Evolutionary conservation across 1,140 invertebrate species (phyloP), one percentile per base, ranked within the genome.

Genomic region (Vollenhovia emeryi): DNA sequence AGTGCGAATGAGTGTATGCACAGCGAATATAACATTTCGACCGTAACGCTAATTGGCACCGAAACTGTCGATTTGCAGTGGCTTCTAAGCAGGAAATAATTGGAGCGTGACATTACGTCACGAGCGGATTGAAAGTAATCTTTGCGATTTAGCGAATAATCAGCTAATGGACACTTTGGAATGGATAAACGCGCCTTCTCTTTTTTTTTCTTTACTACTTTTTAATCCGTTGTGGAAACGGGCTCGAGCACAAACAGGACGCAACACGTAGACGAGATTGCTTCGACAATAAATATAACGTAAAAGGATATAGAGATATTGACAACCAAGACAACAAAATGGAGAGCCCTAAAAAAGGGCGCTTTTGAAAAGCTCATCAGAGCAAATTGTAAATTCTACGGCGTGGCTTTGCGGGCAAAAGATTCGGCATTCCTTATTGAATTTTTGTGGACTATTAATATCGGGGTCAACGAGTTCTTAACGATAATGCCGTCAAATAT

Each of bases 81-180:
- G 15, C 7, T 66, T 68, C 8, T 36, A 59, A 79, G 45, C 50
- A 79, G 52, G 21, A 79, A 79, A n/a, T 36, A 68, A 79, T 68
- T 68, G 79, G 64, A 8, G 40, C 48, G 18, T 66, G 8, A 55
- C 21, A 50, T 57, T 50, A 48, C 64, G 40, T 40, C 69, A 33
- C 30, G 15, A 33, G 5, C n/a, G 36, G 15, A 45, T 78, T 21
- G 21, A 52, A 62, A 62, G 4, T n/a, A 68, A 85, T 68, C n/a
- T 66, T 68, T 52, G 5, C 21, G 7, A 24, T 27, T 73, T 55
- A 64, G 2, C 13, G 36, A 3, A 36, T 57, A 78, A 18, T 30
- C 6, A 11, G 40, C 15, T 13, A n/a, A 24, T 62, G 30, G 6
- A 24, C 2, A 18, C 4, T 6, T 62, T 62, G 15, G 15, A 62